Evolutionary conservation across 1,140 invertebrate genomes (phyloP).

Genomic region (Drosophila ambigua): DNA sequence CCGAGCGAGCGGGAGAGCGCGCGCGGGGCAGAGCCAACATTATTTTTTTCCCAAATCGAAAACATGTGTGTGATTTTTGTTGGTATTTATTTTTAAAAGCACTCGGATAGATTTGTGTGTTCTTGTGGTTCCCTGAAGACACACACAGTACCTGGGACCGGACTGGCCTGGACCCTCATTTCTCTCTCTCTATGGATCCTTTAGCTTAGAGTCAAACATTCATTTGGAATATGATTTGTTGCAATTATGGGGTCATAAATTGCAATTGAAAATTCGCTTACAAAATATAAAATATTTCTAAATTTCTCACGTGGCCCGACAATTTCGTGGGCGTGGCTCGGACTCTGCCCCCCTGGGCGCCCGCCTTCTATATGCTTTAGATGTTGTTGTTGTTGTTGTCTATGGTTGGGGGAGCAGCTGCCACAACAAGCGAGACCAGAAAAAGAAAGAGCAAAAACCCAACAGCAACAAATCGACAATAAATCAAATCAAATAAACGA

Average conservation of each 20-base stretch:
- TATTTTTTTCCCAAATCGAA: constrained; percentile 64
- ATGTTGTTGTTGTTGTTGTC: constrained; percentile 33
- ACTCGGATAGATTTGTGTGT: constrained; percentile 13
- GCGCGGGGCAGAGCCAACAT: constrained; percentile 22
- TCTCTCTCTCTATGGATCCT: not conserved
- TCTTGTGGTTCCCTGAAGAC: not conserved
- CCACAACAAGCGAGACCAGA: constrained; percentile 31
- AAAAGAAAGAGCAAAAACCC: constrained; percentile 9
- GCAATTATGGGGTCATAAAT: too few relatives aligned
- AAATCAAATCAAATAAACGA: constrained; percentile 70
- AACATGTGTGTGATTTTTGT: constrained; percentile 73
- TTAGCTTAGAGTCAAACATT: not conserved
- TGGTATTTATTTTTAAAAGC: constrained; percentile 74
- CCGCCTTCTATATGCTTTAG: too few relatives aligned
- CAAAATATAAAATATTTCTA: too few relatives aligned
- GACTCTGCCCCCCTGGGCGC: constrained; percentile 31
- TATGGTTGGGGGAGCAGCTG: constrained; percentile 61
- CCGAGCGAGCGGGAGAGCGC: not conserved
- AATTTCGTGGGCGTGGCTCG: constrained; percentile 47
- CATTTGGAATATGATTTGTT: constrained; percentile 12
- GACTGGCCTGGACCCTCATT: not conserved
- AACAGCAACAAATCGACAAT: constrained; percentile 52
- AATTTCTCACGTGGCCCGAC: constrained; percentile 34
- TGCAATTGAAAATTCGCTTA: too few relatives aligned
- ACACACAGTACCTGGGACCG: constrained; percentile 31